These are phyloP conservation scores for Entomobrya proxima DNA, from an alignment of 2,888 invertebrate species.

Conservation along the genomic window DNA sequence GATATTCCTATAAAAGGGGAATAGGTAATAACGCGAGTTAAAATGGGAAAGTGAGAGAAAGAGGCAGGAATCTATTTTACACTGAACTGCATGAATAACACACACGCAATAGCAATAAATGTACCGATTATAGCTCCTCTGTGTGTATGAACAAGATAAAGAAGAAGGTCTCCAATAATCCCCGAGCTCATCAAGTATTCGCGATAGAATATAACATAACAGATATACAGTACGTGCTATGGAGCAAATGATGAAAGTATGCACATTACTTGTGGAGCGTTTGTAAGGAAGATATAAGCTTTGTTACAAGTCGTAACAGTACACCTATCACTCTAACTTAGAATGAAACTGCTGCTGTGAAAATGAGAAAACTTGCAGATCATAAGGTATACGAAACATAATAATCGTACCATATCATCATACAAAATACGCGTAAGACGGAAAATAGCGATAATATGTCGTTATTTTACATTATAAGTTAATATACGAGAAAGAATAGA, in stretches of 20 bases:
- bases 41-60: background rate
- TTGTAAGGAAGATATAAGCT: background rate
- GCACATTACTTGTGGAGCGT: background rate
- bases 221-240: constrained; percentile 44
- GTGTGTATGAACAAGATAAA: constrained; percentile 54
- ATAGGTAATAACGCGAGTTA: background rate
- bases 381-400: background rate
- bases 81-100: constrained; percentile 51
- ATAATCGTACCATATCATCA: constrained; percentile 15
- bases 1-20: constrained; percentile 19
- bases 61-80: constrained; percentile 38
- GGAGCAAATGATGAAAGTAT: background rate
- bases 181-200: constrained; percentile 63
- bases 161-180: constrained; percentile 54
- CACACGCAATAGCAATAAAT: constrained; percentile 62
- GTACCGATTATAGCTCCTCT: constrained; percentile 63
- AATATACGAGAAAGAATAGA: background rate
- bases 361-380: constrained; percentile 27
- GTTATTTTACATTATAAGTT: background rate
- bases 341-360: constrained; percentile 22
- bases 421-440: background rate
- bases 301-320: background rate
- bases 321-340: background rate
- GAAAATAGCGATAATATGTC: background rate
- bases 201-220: constrained; percentile 39